phyloP scores from a whole-genome alignment of 2,888 invertebrate species.

The Acanthacorydalis orientalis region DNA sequence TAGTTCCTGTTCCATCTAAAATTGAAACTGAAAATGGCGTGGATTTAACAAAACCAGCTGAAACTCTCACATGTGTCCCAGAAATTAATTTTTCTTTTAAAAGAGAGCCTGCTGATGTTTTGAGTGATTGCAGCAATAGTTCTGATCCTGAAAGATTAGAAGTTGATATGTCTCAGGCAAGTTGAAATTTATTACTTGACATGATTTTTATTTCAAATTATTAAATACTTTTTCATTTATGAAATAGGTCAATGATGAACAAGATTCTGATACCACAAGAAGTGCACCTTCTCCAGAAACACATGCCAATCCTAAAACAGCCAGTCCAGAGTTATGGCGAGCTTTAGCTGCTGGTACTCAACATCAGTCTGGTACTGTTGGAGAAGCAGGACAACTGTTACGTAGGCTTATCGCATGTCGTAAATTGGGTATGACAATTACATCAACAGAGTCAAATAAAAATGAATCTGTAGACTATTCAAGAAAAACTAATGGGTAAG shows the following conservation, averaged over 20 bases:
- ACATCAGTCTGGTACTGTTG: conserved; percentile 39
- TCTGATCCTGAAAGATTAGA: conserved; percentile 61
- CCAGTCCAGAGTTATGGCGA: conserved; percentile 29
- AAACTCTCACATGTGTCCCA: conserved; percentile 24
- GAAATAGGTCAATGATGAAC: conserved; percentile 22
- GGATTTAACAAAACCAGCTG: conserved; percentile 23
- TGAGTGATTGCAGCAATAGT: conserved; percentile 47
- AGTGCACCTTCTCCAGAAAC: conserved; percentile 22
- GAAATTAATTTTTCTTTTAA: conserved; percentile 22
- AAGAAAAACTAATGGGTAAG: conserved; percentile 4
- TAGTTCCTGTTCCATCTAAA: not conserved
- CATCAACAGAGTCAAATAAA: conserved; percentile 23
- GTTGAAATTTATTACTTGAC: not conserved
- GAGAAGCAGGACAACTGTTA: conserved; percentile 59
- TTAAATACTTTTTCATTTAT: not conserved
- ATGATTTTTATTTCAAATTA: not conserved
- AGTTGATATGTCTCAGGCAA: conserved; percentile 43
- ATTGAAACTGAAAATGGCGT: conserved; percentile 11
- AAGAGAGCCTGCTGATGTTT: conserved; percentile 24
- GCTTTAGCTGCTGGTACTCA: conserved; percentile 37
- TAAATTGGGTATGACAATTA: conserved; percentile 52
- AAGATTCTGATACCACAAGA: conserved; percentile 23
- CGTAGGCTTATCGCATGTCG: conserved; percentile 61
- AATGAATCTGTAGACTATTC: not conserved
- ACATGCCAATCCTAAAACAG: conserved; percentile 19